Evolutionary conservation across 2,113 vertebrate genomes (phyloP).

Genomic region (Alouatta palliata): DNA sequence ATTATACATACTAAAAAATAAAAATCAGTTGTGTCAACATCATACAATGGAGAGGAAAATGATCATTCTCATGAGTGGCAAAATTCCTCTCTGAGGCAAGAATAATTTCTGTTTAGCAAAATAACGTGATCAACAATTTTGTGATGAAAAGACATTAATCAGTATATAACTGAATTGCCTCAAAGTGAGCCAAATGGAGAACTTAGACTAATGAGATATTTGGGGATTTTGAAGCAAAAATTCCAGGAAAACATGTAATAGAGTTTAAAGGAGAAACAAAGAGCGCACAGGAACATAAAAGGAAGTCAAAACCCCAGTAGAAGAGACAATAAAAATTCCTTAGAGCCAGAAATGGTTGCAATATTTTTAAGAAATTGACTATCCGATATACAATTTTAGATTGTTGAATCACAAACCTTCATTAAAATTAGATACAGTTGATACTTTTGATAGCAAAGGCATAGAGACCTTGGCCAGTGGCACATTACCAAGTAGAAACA

Average conservation of each 20-base stretch:
- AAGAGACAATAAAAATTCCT: background rate
- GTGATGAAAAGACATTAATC: background rate
- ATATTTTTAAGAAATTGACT: background rate
- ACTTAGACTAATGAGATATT: background rate
- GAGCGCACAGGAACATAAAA: background rate
- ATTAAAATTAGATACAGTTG: background rate
- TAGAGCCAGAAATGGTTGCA: background rate
- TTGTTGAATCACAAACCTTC: background rate
- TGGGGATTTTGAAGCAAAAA: background rate
- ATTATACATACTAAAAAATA: background rate
- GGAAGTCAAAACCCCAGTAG: background rate
- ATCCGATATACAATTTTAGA: background rate
- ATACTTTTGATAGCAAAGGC: background rate
- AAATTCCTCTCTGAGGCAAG: background rate
- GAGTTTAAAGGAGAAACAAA: background rate
- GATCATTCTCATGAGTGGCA: background rate
- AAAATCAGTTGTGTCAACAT: background rate
- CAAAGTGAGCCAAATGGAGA: background rate
- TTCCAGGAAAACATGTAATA: background rate
- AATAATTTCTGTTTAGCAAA: constrained; percentile 28
- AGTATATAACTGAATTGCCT: background rate
- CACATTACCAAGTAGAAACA: background rate
- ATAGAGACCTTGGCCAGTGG: background rate
- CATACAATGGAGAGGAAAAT: background rate
- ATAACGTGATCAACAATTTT: background rate